Evolutionary conservation across 2,113 vertebrate species (phyloP).

Genomic region (Alethe castanea): DNA sequence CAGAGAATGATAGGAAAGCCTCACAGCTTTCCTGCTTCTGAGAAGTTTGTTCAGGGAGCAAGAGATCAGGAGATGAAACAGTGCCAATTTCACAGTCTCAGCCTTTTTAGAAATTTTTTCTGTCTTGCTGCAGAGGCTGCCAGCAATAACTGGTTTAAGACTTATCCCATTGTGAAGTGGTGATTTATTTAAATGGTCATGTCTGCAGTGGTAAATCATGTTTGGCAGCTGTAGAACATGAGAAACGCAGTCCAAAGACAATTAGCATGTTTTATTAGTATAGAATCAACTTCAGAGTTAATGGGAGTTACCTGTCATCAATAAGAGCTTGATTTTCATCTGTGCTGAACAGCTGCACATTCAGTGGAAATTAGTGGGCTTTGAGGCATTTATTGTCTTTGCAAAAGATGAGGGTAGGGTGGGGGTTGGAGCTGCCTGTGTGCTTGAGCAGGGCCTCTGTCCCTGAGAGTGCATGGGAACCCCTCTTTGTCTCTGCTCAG

Average conservation of each 20-base stretch:
- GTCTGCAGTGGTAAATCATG: background rate
- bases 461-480: fast-evolving
- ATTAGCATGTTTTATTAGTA: background rate
- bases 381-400: background rate
- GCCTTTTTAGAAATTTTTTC: background rate
- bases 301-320: background rate
- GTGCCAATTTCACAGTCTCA: background rate
- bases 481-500: background rate
- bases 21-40: background rate
- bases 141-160: background rate
- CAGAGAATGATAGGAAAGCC: background rate
- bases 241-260: background rate
- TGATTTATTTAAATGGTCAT: background rate
- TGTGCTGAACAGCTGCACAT: background rate
- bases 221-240: background rate
- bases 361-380: background rate
- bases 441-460: background rate
- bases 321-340: background rate
- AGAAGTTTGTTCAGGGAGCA: background rate
- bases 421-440: background rate
- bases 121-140: background rate
- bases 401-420: background rate
- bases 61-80: background rate
- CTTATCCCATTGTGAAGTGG: background rate
- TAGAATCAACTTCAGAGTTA: background rate